Evolutionary conservation across 2,113 vertebrate species (phyloP).

Genomic region (Microtus pennsylvanicus): DNA sequence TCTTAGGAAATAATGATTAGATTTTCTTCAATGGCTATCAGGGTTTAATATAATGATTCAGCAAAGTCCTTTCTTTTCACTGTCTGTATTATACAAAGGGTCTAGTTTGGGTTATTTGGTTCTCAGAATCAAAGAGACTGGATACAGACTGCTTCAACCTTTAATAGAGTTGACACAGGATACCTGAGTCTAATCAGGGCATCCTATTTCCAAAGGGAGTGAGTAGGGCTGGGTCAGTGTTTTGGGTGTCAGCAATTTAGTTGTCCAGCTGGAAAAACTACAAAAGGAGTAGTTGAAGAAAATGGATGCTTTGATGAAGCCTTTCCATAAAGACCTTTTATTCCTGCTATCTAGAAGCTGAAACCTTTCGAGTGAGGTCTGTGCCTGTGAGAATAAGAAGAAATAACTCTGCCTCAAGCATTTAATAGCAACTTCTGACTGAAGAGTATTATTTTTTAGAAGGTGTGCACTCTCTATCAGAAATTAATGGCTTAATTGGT

Average conservation of each 20-base stretch:
- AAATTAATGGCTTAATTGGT: neutral
- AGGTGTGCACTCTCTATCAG: neutral
- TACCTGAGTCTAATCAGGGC: slow-evolving; percentile 56
- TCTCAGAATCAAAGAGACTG: slow-evolving; percentile 64
- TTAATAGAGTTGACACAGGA: slow-evolving; percentile 72
- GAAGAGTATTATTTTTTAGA: neutral
- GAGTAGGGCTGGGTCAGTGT: neutral
- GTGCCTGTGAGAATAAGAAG: neutral
- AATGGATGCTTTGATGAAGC: slow-evolving; percentile 53
- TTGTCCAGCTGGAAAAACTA: neutral
- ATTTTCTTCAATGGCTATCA: slow-evolving; percentile 49
- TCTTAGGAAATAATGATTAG: slow-evolving; percentile 58
- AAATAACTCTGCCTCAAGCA: neutral
- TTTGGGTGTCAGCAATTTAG: slow-evolving; percentile 38
- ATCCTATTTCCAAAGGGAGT: slow-evolving; percentile 62
- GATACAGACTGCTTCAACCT: neutral
- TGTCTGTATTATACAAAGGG: slow-evolving; percentile 55
- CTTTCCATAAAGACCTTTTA: slow-evolving; percentile 64
- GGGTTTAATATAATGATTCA: slow-evolving; percentile 62
- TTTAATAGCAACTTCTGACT: neutral
- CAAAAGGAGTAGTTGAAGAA: slow-evolving; percentile 29
- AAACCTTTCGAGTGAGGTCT: neutral
- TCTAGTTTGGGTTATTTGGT: slow-evolving; percentile 42
- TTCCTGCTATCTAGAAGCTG: slow-evolving; percentile 17
- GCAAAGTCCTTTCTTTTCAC: slow-evolving; percentile 65